Evolutionary conservation across 2,888 invertebrate species (phyloP).

Genomic region (Agriopis marginaria): DNA sequence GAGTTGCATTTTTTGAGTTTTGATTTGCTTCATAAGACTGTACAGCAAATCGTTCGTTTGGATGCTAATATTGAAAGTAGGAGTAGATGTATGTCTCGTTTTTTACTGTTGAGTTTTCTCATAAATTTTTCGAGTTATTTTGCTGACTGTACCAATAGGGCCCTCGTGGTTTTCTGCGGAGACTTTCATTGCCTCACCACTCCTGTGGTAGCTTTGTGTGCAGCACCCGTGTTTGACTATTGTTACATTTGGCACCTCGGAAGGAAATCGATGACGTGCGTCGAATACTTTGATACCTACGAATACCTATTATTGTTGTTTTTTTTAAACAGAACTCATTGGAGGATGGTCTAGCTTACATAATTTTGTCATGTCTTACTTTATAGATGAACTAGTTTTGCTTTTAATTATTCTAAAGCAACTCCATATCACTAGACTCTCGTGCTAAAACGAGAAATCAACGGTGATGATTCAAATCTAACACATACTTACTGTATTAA

Average conservation of each 20-base stretch:
- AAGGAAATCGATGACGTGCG: constrained; percentile 40
- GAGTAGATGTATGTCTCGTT: background rate
- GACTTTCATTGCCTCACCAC: constrained; percentile 57
- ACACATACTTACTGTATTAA: no score
- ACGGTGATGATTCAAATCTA: no score
- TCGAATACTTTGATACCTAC: constrained; percentile 18
- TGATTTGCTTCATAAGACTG: no score
- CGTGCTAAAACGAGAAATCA: no score
- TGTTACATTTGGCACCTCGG: constrained; percentile 35
- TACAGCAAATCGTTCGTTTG: no score
- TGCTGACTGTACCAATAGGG: constrained; percentile 44
- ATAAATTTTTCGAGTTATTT: constrained; percentile 28
- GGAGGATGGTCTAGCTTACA: background rate
- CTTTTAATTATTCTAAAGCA: no score
- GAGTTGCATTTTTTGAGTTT: no score
- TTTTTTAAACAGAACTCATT: background rate
- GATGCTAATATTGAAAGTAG: no score
- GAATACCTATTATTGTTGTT: background rate
- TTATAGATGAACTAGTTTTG: no score
- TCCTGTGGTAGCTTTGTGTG: constrained; percentile 33
- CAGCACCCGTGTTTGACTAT: constrained; percentile 27
- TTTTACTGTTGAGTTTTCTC: background rate
- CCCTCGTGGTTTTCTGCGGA: constrained; percentile 64
- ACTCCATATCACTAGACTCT: no score
- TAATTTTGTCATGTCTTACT: no score